phyloP scores from a whole-genome alignment of 2,888 invertebrate genomes.

The Eupithecia inturbata region DNA sequence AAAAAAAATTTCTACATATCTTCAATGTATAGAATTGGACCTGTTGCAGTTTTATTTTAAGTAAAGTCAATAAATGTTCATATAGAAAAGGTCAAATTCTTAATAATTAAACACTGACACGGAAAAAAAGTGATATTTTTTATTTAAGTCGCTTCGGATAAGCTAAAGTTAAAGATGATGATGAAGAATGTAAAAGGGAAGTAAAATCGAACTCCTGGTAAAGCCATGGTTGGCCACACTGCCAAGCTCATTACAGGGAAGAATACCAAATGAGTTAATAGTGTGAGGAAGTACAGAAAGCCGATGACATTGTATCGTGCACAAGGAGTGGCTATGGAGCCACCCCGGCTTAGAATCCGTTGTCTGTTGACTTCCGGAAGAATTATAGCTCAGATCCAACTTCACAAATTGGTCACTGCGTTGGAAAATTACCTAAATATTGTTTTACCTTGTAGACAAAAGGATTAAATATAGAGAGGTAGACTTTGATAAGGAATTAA shows the following conservation, averaged over 20 bases:
- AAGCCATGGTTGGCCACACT: background rate
- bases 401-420: background rate
- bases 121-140: too few relatives aligned
- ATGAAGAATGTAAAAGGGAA: too few relatives aligned
- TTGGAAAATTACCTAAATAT: background rate
- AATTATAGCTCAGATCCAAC: background rate
- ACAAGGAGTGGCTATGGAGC: conserved; percentile 1
- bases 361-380: conserved; percentile 5
- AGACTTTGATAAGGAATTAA: background rate
- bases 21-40: too few relatives aligned
- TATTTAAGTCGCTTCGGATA: too few relatives aligned
- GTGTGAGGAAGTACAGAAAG: background rate
- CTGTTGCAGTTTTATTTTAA: too few relatives aligned
- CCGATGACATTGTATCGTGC: conserved; percentile 14
- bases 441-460: background rate
- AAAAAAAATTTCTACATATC: too few relatives aligned
- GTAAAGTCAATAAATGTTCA: too few relatives aligned
- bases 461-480: background rate
- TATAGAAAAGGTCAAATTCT: too few relatives aligned
- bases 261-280: background rate
- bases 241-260: background rate
- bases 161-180: too few relatives aligned
- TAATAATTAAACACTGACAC: too few relatives aligned
- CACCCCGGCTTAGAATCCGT: background rate
- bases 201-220: background rate